These are phyloP conservation scores for Ophthalmolycus amberensis DNA, from an alignment of 2,113 vertebrate genomes.

Conservation along the genomic window DNA sequence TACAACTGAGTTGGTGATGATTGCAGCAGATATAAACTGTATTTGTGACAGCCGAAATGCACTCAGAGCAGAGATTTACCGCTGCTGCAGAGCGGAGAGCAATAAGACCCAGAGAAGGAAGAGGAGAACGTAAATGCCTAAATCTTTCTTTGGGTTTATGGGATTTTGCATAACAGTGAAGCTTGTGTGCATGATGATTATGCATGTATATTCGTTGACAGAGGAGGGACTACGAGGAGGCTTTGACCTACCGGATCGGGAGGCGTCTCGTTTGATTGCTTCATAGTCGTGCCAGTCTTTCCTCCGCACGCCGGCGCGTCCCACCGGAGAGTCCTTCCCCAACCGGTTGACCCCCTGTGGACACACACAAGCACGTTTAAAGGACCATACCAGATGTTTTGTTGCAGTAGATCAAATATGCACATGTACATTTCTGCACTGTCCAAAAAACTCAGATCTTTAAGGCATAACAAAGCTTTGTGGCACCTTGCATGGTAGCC, in stretches of 20 bases:
- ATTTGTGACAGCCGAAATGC: slow-evolving; percentile 19
- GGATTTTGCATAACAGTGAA: not conserved
- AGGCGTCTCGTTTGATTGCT: slow-evolving; percentile 87
- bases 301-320: slow-evolving; percentile 79
- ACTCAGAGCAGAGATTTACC: slow-evolving; percentile 2
- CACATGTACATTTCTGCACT: not conserved
- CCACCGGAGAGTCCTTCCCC: slow-evolving; percentile 76
- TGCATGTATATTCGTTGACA: too few relatives aligned
- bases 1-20: slow-evolving; percentile 40
- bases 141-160: not conserved
- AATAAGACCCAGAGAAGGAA: not conserved
- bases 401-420: not conserved
- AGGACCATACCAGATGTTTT: not conserved
- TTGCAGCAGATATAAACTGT: slow-evolving; percentile 29
- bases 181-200: not conserved
- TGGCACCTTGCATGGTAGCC: too few relatives aligned
- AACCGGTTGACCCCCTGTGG: slow-evolving; percentile 81
- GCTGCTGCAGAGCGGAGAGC: slow-evolving; percentile 9
- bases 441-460: not conserved
- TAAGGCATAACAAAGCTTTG: too few relatives aligned
- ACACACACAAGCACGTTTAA: slow-evolving; percentile 5
- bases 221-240: not conserved
- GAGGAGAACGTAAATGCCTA: not conserved
- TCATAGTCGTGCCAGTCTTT: slow-evolving; percentile 96
- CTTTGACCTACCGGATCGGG: slow-evolving; percentile 85